Evolutionary conservation across 2,113 vertebrate species (phyloP).

Genomic region (Acanthisitta chloris): DNA sequence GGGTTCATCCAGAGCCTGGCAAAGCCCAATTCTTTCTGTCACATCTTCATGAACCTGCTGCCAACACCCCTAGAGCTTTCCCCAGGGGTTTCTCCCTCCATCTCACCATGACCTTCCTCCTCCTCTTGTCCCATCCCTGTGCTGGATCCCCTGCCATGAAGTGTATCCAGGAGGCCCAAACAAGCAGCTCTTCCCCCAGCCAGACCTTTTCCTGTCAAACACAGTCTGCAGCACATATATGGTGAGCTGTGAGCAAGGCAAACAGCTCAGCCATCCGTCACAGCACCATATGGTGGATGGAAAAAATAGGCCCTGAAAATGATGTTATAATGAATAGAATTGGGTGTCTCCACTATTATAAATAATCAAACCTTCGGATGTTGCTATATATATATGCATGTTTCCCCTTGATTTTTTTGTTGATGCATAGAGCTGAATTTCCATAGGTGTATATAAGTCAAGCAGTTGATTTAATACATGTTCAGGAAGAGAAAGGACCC

Average conservation of each 20-base stretch:
- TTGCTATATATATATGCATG: background rate
- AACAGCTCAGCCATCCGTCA: constrained; percentile 14
- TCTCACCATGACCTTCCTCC: fast-evolving
- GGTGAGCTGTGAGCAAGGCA: background rate
- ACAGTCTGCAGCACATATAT: background rate
- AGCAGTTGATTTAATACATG: background rate
- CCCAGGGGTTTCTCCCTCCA: background rate
- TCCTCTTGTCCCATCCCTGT: fast-evolving
- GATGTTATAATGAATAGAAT: background rate
- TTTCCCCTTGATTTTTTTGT: background rate
- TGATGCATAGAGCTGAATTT: too few relatives aligned
- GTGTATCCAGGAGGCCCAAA: background rate
- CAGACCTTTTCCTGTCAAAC: background rate
- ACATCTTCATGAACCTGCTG: background rate
- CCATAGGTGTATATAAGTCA: too few relatives aligned
- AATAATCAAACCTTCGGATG: background rate
- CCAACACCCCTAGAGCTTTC: background rate
- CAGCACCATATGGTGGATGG: background rate
- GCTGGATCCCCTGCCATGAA: background rate
- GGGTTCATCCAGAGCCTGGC: background rate
- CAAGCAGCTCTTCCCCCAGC: background rate
- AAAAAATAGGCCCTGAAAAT: constrained; percentile 21
- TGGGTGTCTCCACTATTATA: background rate
- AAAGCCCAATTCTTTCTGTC: background rate
- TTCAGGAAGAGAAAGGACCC: background rate